Evolutionary conservation across 2,888 invertebrate genomes (phyloP), one percentile per base, ranked within the genome.

Genomic region (Erebia palarica): DNA sequence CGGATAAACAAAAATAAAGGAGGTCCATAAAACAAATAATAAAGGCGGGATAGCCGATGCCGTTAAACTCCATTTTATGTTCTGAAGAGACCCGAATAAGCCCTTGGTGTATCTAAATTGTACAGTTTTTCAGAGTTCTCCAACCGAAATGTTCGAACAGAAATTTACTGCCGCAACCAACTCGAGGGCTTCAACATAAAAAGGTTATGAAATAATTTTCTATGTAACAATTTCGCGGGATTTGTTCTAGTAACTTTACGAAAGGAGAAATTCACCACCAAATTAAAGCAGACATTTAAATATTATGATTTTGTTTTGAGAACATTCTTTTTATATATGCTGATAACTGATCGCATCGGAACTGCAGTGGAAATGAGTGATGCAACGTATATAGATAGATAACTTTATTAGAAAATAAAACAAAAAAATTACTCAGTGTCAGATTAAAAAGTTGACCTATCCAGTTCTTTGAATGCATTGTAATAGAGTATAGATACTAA

Each of bases 21-120:
- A 74, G 69, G 72, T 58, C 73, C 67, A 75, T 75, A 75, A 76
- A 74, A 72, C 73, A 75, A 73, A 75, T 75, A 75, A 68, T 70
- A 68, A 68, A 73, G 44, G 75, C 47, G 61, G 59, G 66, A 51
- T 64, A 73, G 60, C 69, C 70, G 69, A 75, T 65, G 73, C 69
- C 68, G 72, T 74, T 73, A 75, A 76, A 75, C 71, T 75, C 65
- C 71, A 75, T 75, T 75, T 75, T 68, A 68, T 68, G 68, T 61
- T 68, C 68, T 68, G 68, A 68, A 61, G 67, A 75, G 68, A 68
- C 47, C 73, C 66, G 69, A 74, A 68, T 75, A 71, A 74, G 60
- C 68, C 65, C 53, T 61, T 58, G 65, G 60, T 65, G 60, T 61
- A 61, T 61, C 68, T 68, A 68, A 68, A 68, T 68, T 68, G 68